These are phyloP conservation scores for Bothrops alternatus DNA, from an alignment of 2,797 vertebrate species.

Conservation along the genomic window DNA sequence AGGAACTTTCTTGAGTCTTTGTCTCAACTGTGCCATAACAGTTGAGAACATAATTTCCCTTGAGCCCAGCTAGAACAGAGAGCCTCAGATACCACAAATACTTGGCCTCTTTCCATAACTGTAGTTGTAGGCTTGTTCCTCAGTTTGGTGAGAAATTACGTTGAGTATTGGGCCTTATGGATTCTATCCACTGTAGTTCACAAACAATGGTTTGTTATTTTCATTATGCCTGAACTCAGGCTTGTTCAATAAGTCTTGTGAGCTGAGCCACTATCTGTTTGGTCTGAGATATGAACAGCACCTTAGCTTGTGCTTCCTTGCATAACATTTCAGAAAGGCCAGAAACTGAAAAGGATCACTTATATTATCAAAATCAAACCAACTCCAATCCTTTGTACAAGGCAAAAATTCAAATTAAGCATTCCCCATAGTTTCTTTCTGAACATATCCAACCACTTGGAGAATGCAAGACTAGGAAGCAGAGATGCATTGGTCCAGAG, in stretches of 20 bases:
- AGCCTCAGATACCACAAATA: neutral
- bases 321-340: neutral
- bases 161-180: neutral
- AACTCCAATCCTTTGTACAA: neutral
- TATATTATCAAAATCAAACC: neutral
- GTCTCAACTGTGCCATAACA: neutral
- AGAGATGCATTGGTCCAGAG: neutral
- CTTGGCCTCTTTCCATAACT: neutral
- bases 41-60: neutral
- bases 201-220: neutral
- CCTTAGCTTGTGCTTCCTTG: neutral
- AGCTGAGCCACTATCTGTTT: neutral
- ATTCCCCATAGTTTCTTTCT: neutral
- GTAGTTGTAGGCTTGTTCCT: neutral
- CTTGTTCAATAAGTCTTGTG: neutral
- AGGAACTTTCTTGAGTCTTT: neutral
- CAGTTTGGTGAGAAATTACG: neutral
- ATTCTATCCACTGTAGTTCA: neutral
- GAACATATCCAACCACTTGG: neutral
- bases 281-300: neutral
- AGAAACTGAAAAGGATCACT: neutral
- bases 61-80: neutral
- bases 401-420: neutral
- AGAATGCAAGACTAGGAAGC: neutral
- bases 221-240: neutral